phyloP scores from a whole-genome alignment of 2,113 vertebrate genomes.

The Diglossa brunneiventris region DNA sequence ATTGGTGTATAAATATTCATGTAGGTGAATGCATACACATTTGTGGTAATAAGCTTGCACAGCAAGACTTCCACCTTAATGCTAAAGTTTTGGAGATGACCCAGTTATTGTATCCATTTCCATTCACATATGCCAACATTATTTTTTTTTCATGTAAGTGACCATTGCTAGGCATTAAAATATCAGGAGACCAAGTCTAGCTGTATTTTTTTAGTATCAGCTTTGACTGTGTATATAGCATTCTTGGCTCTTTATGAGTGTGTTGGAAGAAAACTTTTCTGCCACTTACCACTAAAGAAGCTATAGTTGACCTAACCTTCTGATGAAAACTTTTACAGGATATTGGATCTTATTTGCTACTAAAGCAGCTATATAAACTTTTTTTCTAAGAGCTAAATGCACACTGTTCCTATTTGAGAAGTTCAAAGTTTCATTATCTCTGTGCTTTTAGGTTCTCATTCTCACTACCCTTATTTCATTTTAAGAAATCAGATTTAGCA shows the following conservation, averaged over 20 bases:
- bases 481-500: constrained; percentile 30
- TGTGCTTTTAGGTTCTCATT: background rate
- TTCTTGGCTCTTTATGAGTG: background rate
- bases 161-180: background rate
- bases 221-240: background rate
- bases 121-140: background rate
- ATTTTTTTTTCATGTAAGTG: background rate
- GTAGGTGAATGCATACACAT: background rate
- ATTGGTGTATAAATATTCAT: background rate
- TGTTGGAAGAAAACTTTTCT: background rate
- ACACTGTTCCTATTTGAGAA: background rate
- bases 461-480: background rate
- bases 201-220: background rate
- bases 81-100: background rate
- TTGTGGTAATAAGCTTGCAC: background rate
- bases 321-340: background rate
- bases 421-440: constrained; percentile 2
- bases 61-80: background rate
- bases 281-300: background rate
- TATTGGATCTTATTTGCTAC: background rate
- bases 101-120: background rate
- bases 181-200: background rate
- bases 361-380: background rate
- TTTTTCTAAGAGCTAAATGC: background rate
- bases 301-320: background rate